These are phyloP conservation scores for Hippocampus comes DNA, from an alignment of 2,113 vertebrate species.

Conservation along the genomic window DNA sequence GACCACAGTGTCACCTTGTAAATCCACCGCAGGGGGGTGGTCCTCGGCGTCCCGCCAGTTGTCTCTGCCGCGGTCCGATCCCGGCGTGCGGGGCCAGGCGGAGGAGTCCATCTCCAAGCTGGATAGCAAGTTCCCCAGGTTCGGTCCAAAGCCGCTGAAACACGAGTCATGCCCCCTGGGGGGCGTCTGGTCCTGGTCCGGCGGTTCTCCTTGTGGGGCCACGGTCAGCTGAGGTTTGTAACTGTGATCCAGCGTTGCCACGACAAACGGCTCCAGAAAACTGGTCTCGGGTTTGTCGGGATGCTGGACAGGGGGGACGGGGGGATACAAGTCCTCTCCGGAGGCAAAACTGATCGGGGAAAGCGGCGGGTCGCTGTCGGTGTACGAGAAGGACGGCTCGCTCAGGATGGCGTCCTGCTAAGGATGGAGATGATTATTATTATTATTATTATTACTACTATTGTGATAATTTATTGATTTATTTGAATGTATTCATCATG, in stretches of 20 bases:
- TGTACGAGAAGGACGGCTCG: not conserved
- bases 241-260: conserved; percentile 18
- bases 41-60: conserved; percentile 1
- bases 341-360: conserved; percentile 60
- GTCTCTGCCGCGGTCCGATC: not conserved
- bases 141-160: conserved; percentile 9
- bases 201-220: conserved; percentile 12
- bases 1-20: conserved; percentile 20
- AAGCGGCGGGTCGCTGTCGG: conserved; percentile 60
- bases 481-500: not conserved
- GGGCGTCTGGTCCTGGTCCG: conserved; percentile 13
- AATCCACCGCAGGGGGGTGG: conserved; percentile 10
- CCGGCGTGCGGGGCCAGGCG: not conserved
- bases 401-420: not conserved
- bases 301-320: conserved; percentile 11
- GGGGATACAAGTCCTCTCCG: conserved; percentile 45
- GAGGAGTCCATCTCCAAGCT: conserved; percentile 28
- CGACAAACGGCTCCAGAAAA: conserved; percentile 6
- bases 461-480: not conserved
- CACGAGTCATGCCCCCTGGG: not conserved
- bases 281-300: not conserved
- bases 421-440: not conserved
- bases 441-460: not conserved
- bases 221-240: conserved; percentile 58
- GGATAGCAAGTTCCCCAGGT: conserved; percentile 33